These are phyloP conservation scores for Dromius quadrimaculatus DNA, from an alignment of 2,888 invertebrate species.

Conservation along the genomic window DNA sequence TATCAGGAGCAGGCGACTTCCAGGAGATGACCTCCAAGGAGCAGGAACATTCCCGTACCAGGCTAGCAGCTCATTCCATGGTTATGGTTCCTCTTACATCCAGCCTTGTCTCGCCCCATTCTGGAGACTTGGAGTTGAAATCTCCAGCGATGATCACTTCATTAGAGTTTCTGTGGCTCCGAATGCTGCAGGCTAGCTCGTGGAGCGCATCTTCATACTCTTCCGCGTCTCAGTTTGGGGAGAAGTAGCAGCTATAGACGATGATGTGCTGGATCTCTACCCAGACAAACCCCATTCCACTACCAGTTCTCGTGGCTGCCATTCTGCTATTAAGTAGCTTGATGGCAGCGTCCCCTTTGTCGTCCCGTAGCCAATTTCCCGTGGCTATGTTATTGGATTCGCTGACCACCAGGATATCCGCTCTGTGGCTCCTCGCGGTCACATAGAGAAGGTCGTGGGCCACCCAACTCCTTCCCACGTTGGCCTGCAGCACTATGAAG, in stretches of 20 bases:
- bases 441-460: constrained; percentile 40
- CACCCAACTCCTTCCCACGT: constrained; percentile 28
- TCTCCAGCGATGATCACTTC: too few species aligned
- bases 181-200: too few species aligned
- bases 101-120: too few species aligned
- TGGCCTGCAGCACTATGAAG: constrained; percentile 26
- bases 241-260: constrained; percentile 21
- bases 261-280: background rate
- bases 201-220: background rate
- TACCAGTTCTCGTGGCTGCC: background rate
- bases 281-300: background rate
- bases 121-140: too few species aligned
- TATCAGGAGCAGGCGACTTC: too few species aligned
- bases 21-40: too few species aligned
- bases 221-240: background rate
- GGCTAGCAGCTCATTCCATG: too few species aligned
- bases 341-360: background rate
- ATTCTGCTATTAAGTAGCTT: background rate
- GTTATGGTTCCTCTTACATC: too few species aligned
- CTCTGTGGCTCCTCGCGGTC: constrained; percentile 57
- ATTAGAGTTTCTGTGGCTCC: too few species aligned
- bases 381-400: background rate
- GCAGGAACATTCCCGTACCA: too few species aligned
- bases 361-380: constrained; percentile 1
- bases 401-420: constrained; percentile 55